Base-by-base conservation (phyloP, 2,888 invertebrate genomes). In the Acholoe squamosa region DNA sequence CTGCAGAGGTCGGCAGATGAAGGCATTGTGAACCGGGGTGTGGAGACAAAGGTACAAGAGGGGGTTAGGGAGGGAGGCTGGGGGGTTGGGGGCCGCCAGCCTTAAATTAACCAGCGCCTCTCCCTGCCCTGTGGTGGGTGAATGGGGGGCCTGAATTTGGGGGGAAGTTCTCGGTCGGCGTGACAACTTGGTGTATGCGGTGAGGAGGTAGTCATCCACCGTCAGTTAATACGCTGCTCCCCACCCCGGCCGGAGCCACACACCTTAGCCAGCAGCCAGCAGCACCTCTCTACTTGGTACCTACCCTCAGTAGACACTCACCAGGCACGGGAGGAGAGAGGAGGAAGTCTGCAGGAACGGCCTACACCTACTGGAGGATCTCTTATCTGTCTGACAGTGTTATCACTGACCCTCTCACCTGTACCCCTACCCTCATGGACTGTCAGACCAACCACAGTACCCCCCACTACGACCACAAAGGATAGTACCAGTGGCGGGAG, bases 1-100 rank as follows among this genome's bases (percentile, higher is more conserved):
- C 84, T n/a, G 33, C 43, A 1, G 3, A 43, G 84, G 43, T 34
- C 33, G 86, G 86, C 86, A 86, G 86, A 86, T 86, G 86, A 86
- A 86, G 86, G 86, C 86, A 86, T 86, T 86, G 86, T 86, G 86
- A 86, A 86, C 52, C n/a, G 28, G 28, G 52, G 86, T 52, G 54
- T 86, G 86, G 86, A 86, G 86, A 86, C 86, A 86, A 86, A 86
- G 86, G 43, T 43, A 43, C 5, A 7, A 43, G 43, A 43, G 43
- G 43, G 43, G 43, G 43, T 43, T 7, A 43, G 43, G 43, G 43
- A 3, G 43, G 43, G 43, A 10, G 43, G 43, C n/a, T 3, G 86
- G 34, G 86, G 84, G 34, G 19, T 80, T 80, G 34, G 80, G 34
- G 80, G 86, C 52, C 28, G 80, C 19, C 34, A 10, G 80, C 80